Evolutionary conservation across 1,140 invertebrate species (phyloP), one percentile per base, ranked within the genome.

Genomic region (Potamilus streckersoni): DNA sequence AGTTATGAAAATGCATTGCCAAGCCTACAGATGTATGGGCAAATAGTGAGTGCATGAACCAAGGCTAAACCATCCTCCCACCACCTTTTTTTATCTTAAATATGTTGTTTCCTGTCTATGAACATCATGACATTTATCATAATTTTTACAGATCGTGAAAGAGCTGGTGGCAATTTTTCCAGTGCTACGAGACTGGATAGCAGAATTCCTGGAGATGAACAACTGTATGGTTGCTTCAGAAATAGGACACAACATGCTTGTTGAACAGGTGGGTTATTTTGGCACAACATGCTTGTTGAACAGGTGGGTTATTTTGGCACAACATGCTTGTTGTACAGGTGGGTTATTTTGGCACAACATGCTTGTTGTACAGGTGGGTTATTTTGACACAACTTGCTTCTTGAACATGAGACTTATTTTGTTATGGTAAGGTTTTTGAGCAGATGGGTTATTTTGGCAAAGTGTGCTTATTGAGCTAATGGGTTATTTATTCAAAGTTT

Each of bases 111-210:
- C 49, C 20, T 58, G 27, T 63, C 16, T n/a, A 71, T 71, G 16
- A 6, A 55, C 58, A 11, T 66, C 17, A 57, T 68, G 2, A 55
- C 38, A 3, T 14, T 61, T 55, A 62, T 66, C 17, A 60, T 57
- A 5, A 73, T 31, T 68, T 71, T 69, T 62, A 1, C 76, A 87
- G 86, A 85, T 88, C 65, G 85, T 88, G 14, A 88, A 88, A 82
- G 87, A 88, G 64, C 75, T 88, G 65, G 87, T 87, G 15, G 86
- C 87, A 58, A 87, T 89, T 23, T 88, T 88, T 64, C 87, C 88
- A 2, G 86, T 87, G 6, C 75, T 90, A 20, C 73, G 88, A 61
- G 89, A 90, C 74, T 90, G 88, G 89, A 90, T 90, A 72, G 84
- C 87, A 6, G 87, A 90, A 74, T 90, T 90, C 66, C 77, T 90